Conservation (phyloP, 1,140 invertebrate species). For the Bombus picipes region DNA sequence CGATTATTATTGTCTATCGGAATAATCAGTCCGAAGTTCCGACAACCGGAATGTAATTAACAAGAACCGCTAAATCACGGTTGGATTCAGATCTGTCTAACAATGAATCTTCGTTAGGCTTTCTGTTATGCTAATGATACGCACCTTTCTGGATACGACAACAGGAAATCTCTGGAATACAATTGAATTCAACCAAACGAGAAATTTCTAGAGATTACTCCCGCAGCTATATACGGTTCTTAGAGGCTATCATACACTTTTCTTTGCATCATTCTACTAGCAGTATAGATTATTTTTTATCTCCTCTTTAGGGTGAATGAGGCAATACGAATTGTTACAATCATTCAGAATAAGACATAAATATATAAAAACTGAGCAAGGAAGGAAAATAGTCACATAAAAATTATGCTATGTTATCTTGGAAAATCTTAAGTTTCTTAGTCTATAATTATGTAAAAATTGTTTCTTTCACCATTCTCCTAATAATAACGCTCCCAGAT, state of each 20-base stretch:
- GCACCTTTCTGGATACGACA: neutral
- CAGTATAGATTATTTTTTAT: no score
- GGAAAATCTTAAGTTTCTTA: no score
- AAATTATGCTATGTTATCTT: neutral
- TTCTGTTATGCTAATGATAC: slow-evolving; percentile 2
- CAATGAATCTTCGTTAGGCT: slow-evolving; percentile 30
- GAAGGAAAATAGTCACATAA: neutral
- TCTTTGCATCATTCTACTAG: neutral
- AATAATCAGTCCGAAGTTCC: slow-evolving; percentile 35
- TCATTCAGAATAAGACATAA: no score
- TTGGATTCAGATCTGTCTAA: slow-evolving; percentile 15
- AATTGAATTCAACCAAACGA: neutral
- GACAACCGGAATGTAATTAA: slow-evolving; percentile 38
- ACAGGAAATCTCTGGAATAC: neutral
- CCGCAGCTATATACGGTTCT: neutral
- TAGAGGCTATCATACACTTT: no score
- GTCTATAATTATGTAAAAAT: neutral
- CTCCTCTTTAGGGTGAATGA: no score
- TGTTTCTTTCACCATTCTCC: neutral
- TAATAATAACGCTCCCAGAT: no score
- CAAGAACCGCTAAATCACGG: slow-evolving; percentile 22
- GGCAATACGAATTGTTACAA: no score
- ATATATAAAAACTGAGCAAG: no score
- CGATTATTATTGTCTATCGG: slow-evolving; percentile 53
- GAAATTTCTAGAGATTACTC: neutral